phyloP scores from a whole-genome alignment of 2,888 invertebrate genomes.

The Byasa hedistus region DNA sequence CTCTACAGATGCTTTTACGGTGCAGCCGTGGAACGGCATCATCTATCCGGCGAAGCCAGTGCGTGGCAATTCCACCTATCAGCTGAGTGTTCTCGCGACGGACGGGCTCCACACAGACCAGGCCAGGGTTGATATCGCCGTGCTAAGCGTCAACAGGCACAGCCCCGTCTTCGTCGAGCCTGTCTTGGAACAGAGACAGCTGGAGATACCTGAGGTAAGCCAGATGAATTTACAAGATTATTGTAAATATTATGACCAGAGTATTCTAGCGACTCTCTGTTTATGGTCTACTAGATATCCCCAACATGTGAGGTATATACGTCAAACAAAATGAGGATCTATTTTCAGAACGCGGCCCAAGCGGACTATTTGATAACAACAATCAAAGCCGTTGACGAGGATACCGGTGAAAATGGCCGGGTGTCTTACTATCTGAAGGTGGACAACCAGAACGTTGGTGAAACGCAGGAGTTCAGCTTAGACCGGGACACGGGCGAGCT shows the following conservation, averaged over 20 bases:
- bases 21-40: constrained; percentile 89
- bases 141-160: constrained; percentile 89
- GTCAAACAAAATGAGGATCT: too few relatives aligned
- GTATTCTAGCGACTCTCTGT: background rate
- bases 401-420: constrained; percentile 90
- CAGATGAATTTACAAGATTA: background rate
- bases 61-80: constrained; percentile 77
- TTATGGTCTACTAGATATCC: background rate
- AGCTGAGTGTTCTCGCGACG: constrained; percentile 85
- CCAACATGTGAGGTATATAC: too few relatives aligned
- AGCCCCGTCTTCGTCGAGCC: constrained; percentile 91
- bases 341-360: constrained; percentile 83
- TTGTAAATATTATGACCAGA: too few relatives aligned
- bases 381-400: constrained; percentile 90
- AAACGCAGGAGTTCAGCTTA: constrained; percentile 90
- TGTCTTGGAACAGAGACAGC: constrained; percentile 84
- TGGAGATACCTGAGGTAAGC: constrained; percentile 89
- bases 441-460: constrained; percentile 86
- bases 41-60: constrained; percentile 89
- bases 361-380: constrained; percentile 88
- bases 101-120: constrained; percentile 85
- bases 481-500: constrained; percentile 89
- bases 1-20: constrained; percentile 84
- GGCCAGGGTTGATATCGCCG: constrained; percentile 87
- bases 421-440: constrained; percentile 91